Percentiles rank a stretch among this genome's conserved stretches.
phyloP scores from a whole-genome alignment of 2,113 vertebrate genomes.

The Seriola rivoliana region DNA sequence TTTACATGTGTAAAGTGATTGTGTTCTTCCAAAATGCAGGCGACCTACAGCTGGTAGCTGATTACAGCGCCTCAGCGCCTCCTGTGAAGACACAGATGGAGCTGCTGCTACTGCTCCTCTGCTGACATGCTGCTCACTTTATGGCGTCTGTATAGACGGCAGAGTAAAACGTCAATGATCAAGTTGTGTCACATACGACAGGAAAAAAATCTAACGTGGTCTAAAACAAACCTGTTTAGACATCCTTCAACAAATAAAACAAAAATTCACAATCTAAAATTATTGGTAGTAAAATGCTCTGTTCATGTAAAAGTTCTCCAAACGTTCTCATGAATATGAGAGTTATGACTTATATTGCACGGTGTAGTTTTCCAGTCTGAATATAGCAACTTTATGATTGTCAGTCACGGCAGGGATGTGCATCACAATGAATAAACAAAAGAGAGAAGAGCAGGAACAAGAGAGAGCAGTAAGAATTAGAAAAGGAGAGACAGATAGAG shows the following conservation, averaged over 20 bases:
- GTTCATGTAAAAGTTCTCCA: neutral
- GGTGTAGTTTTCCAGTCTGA: neutral
- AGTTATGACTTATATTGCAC: neutral
- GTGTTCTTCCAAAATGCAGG: neutral
- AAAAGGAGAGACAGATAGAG: constrained; percentile 19
- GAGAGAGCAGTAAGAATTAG: constrained; percentile 11
- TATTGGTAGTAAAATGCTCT: neutral
- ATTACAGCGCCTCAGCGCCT: neutral
- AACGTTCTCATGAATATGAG: no score
- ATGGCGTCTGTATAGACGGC: no score
- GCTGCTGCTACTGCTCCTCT: no score
- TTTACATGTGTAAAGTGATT: neutral
- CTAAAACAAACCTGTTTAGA: neutral
- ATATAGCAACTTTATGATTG: neutral
- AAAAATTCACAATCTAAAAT: neutral
- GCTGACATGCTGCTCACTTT: no score
- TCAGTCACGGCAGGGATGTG: neutral
- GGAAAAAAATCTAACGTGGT: neutral
- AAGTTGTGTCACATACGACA: no score
- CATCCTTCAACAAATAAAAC: neutral
- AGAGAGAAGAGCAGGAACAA: neutral
- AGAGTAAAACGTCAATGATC: no score
- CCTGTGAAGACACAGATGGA: neutral
- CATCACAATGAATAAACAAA: constrained; percentile 7
- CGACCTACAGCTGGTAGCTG: neutral